Base-by-base conservation (phyloP, 1,140 invertebrate genomes). In the Aphelinus atriplicis region DNA sequence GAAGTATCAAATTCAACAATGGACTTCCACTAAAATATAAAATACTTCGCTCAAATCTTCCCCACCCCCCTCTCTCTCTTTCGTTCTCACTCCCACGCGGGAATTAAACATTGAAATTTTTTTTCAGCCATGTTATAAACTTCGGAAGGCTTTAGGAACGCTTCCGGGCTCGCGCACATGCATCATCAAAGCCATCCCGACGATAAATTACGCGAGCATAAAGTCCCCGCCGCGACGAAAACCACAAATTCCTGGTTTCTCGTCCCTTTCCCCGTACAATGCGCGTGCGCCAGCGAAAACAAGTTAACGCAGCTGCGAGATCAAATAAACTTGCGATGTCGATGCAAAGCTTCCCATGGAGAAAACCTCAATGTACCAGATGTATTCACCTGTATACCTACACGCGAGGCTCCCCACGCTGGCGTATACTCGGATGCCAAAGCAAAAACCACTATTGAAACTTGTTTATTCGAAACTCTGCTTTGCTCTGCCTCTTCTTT, bases 401-500 rank as follows among this genome's bases (percentile, higher is more conserved):
- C 26, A 26, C 26, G 26, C 26, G 26, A 26, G 26, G 26, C 26
- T 26, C 26, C 26, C 26, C 26, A 26, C 26, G 26, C 26, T 26
- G 0, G 26, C 26, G 26, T 26, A 26, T 58, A 62, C 61, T 63
- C 0, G 2, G 7, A 43, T 3, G 4, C 61, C 6, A 7, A 51
- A 64, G 62, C 43, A 48, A 7, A 57, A 5, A 58, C n/a, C 45
- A 42, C 45, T 10, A 68, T 26, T 26, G 48, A 70, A 70, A 70
- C 68, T 51, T 70, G 68, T 70, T 70, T 70, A 70, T 70, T 61
- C 42, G 26, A 70, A 61, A 70, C 57, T 70, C 61, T 51, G 4
- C 57, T 50, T 61, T 61, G 46, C 9, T 10, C 7, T 50, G 26
- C 58, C 3, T 48, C 7, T 10, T 45, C 42, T 43, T 43, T 61